Base-by-base conservation (phyloP, 2,797 vertebrate genomes). In the Leucoraja ocellata region DNA sequence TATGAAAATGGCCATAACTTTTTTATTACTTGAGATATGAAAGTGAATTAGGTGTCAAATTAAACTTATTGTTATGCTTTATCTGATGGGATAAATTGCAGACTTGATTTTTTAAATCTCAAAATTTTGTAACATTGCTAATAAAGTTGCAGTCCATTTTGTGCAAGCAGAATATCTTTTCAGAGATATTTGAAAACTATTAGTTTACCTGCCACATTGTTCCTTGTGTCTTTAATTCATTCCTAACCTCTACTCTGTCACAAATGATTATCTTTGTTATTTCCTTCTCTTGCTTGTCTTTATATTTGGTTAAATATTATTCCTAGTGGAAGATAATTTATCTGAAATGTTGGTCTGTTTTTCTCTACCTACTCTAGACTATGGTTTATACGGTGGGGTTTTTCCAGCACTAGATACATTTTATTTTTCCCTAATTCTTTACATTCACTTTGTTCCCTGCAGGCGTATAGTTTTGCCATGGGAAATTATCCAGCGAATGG, bases 401-500 rank as follows among this genome's bases (percentile, higher is more conserved):
- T 65, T 65, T 21, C 61, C 58, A 84, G 11, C 0, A 84, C 61
- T 61, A 9, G 28, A 25, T 61, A 11, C n/a, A 63, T 88, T 88
- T 68, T 65, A n/a, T n/a, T 65, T 88, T 84, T 36, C n/a, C 63
- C 8, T 88, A 88, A 32, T 16, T 68, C 61, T 86, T 63, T n/a
- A 14, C 11, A 46, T 93, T 91, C 28, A 84, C 94, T 95, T 94
- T 96, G 94, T 96, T 95, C 96, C 96, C 39, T 95, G 13, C 11
- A 97, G 97, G 97, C 97, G 65, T 97, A 97, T 96, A 97, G 97
- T 96, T 97, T 97, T 95, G 97, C 97, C 94, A 97, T 97, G 95
- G 96, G 96, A 94, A 97, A 96, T 95, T 97, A 97, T 97, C 97
- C 97, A 95, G 97, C 97, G 96, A 97, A 97, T 1, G 97, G 97